These are phyloP conservation scores for Hephaestus fuliginosus DNA, from an alignment of 2,797 vertebrate species.

Conservation along the genomic window DNA sequence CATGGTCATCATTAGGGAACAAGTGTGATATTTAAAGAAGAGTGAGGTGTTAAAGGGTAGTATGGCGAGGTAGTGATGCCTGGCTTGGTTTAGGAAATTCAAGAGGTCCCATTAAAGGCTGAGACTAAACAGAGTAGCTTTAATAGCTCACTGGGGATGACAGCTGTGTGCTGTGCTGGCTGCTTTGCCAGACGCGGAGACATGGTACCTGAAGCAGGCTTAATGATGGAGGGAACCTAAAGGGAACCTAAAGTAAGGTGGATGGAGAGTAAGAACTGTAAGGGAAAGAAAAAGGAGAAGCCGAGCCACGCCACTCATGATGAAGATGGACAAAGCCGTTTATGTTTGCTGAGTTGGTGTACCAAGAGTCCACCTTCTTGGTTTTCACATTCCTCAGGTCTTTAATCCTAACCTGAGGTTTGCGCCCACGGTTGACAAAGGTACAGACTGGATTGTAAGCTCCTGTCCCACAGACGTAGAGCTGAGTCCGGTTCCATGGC, in stretches of 20 bases:
- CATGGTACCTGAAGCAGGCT: conserved; percentile 49
- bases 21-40: conserved; percentile 77
- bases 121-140: conserved; percentile 81
- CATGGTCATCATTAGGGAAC: conserved; percentile 69
- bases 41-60: conserved; percentile 69
- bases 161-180: conserved; percentile 74
- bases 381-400: background rate
- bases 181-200: conserved; percentile 50
- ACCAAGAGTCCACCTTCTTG: background rate
- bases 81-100: conserved; percentile 76
- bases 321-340: conserved; percentile 37
- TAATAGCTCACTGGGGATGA: conserved; percentile 77
- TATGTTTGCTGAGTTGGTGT: conserved; percentile 6
- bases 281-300: conserved; percentile 28
- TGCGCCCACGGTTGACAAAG: conserved; percentile 94
- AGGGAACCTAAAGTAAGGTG: conserved; percentile 46
- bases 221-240: conserved; percentile 66
- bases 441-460: conserved; percentile 98
- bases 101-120: conserved; percentile 80
- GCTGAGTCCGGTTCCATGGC: conserved; percentile 97
- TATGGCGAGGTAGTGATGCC: conserved; percentile 65
- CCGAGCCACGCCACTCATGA: conserved; percentile 30
- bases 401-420: conserved; percentile 90
- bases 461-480: conserved; percentile 96
- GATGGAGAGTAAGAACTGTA: conserved; percentile 36